phyloP scores from a whole-genome alignment of 2,113 vertebrate genomes.

The Athene noctua region DNA sequence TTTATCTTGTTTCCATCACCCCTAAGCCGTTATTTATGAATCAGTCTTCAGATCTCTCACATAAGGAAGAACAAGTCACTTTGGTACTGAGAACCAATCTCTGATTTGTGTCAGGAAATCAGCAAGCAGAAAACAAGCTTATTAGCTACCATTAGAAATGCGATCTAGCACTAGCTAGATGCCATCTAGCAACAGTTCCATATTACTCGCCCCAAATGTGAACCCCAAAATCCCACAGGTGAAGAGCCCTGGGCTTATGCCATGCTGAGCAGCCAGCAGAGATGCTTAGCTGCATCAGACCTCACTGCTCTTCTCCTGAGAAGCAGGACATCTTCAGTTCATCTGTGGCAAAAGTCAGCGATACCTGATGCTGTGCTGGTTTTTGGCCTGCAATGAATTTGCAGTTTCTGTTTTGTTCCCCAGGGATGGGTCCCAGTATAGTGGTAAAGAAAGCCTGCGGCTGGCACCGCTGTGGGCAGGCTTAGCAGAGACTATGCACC shows the following conservation, averaged over 20 bases:
- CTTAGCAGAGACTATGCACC: not conserved
- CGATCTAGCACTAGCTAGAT: not conserved
- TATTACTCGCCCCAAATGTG: not conserved
- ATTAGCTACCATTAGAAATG: not conserved
- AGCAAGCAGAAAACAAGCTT: constrained; percentile 13
- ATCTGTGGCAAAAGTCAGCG: not conserved
- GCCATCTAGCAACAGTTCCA: not conserved
- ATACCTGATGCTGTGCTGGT: not conserved
- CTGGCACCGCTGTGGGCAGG: not conserved
- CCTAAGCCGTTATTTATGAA: constrained; percentile 26
- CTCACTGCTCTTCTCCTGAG: fast-evolving
- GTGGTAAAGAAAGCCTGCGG: not conserved
- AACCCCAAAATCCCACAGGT: not conserved
- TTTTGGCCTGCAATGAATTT: not conserved
- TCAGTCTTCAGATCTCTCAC: not conserved
- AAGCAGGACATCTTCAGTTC: not conserved
- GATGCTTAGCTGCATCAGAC: not conserved
- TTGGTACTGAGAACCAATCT: not conserved
- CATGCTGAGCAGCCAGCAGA: not conserved
- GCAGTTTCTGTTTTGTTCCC: not conserved
- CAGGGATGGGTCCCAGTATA: not conserved
- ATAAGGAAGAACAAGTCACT: not conserved
- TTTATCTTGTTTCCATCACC: not conserved
- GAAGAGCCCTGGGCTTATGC: not conserved
- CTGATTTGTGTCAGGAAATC: constrained; percentile 4